Evolutionary conservation across 2,113 vertebrate genomes (phyloP), one percentile per base, ranked within the genome.

Genomic region (Sphyrna mokarran): DNA sequence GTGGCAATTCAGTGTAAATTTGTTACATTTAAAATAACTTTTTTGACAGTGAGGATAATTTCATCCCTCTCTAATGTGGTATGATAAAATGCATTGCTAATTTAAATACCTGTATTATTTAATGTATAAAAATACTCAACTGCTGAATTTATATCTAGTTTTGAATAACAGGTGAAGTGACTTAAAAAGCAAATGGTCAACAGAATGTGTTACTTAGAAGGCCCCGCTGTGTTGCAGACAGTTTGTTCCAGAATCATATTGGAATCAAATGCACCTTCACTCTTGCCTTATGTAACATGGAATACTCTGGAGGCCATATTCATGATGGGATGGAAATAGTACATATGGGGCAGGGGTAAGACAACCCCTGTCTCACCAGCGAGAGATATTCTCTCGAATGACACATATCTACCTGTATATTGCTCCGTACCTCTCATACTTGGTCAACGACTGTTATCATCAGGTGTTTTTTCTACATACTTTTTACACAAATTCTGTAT

Each of bases 391-490:
- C 98, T 95, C 97, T 98, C 98, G 69, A 95, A 26, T 72, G 94
- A 99, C 99, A 99, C 99, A 99, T 99, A 99, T 99, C 99, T 99
- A 99, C 99, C 99, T 99, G 99, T 99, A 99, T 99, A 99, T 98
- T 99, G 98, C 98, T 99, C 99, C 98, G 99, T 99, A 99, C 99
- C 99, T 99, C 98, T 98, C 99, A 99, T 98, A 98, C 99, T 98
- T 99, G 99, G 98, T 99, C 99, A 99, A 99, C 98, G 99, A 99
- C 99, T 99, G 99, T 99, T 99, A 98, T 98, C 98, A 99, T 99
- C 99, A 99, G 99, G 99, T 99, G 99, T 99, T 99, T 99, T 97
- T 99, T 99, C 99, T 99, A 99, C 98, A 99, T 99, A 99, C 98
- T 99, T 99, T 99, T 99, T 99, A 99, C 99, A 99, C 99, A 99